Evolutionary conservation across 2,888 invertebrate genomes (phyloP), one percentile per base, ranked within the genome.

Genomic region (Sinelater perroti): DNA sequence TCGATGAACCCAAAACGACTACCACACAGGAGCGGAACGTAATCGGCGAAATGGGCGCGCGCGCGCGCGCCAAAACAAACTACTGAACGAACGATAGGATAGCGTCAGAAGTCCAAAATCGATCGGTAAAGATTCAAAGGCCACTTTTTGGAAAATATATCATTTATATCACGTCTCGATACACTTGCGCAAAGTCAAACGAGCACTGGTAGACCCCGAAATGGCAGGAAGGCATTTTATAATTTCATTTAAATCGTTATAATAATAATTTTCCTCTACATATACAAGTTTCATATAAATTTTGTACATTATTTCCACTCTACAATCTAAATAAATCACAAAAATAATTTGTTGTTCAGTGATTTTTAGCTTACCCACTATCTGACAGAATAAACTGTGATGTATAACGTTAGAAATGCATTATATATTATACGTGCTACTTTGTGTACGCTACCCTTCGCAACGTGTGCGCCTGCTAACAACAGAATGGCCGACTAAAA

Each of bases 221-320:
- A 77, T 82, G 84, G 83, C 84, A 83, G 84, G 83, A 84, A 85
- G 84, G 84, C 84, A 83, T 82, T 83, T 35, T 73, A 74, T 79
- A 79, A 79, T 79, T 80, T 77, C 78, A 74, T 79, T 78, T 75
- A 71, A 74, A 73, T 74, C 61, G 69, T 74, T 79, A 79, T 78
- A 76, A 78, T n/a, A n/a, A n/a, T n/a, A n/a, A n/a, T n/a, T 77
- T 76, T 68, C 68, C 68, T 76, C 76, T 77, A 78, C 76, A 78
- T 76, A 75, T 77, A 78, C 76, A 78, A 73, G 75, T 74, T 58
- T 70, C 71, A 78, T 78, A 79, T 79, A 79, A 80, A 79, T 80
- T 79, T 81, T 80, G 80, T 80, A 80, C 80, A 80, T 79, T 79
- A 77, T 78, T 74, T 65, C 73, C 71, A 72, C 74, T 73, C 76